Percentiles rank a stretch among this genome's conserved stretches.
phyloP scores from a whole-genome alignment of 2,888 invertebrate genomes.

The Norana najaformis region DNA sequence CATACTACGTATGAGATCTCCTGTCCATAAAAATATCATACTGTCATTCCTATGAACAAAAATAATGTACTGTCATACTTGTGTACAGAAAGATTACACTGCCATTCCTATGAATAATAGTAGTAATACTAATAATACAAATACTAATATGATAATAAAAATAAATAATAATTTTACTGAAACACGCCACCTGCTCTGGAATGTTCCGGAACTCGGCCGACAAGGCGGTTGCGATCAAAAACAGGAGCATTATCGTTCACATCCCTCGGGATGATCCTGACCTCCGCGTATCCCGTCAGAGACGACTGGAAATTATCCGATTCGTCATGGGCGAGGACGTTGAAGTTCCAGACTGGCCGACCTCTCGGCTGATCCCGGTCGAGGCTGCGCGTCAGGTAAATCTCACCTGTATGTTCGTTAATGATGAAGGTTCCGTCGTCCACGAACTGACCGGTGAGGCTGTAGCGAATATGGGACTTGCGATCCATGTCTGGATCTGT shows the following conservation, averaged over 20 bases:
- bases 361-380: conserved; percentile 65
- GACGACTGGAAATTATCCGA: conserved; percentile 43
- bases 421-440: conserved; percentile 46
- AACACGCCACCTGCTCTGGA: conserved; percentile 75
- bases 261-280: conserved; percentile 93
- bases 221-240: conserved; percentile 66
- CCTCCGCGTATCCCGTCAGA: conserved; percentile 92
- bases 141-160: too few species aligned
- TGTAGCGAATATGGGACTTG: conserved; percentile 89
- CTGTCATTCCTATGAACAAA: too few species aligned
- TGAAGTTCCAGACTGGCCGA: conserved; percentile 48
- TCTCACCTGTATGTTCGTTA: conserved; percentile 85
- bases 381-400: conserved; percentile 93
- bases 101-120: too few species aligned
- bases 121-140: too few species aligned
- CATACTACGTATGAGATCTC: too few species aligned
- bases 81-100: too few species aligned
- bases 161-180: not conserved
- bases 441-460: conserved; percentile 46
- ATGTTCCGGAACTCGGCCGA: conserved; percentile 83
- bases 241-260: conserved; percentile 96
- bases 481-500: conserved; percentile 94
- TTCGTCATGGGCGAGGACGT: conserved; percentile 59
- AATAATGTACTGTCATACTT: too few species aligned
- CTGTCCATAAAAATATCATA: too few species aligned